Evolutionary conservation across 1,140 invertebrate genomes (phyloP).

Genomic region (Drosophila kepulauana): DNA sequence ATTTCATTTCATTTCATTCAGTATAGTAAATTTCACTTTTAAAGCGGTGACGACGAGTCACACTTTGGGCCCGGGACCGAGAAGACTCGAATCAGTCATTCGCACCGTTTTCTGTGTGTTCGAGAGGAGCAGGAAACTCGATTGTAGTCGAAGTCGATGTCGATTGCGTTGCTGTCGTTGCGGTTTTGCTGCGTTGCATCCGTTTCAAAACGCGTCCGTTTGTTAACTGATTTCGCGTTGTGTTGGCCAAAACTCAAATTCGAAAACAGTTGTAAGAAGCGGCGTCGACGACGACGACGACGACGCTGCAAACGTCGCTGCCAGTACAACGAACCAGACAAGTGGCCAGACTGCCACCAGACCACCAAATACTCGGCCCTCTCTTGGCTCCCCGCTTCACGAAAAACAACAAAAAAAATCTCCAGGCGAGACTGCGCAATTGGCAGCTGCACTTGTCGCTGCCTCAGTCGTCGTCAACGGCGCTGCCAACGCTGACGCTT

Average conservation of each 20-base stretch:
- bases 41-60: conserved; percentile 56
- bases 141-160: not conserved
- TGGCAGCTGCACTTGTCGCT: conserved; percentile 67
- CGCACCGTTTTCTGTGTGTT: conserved; percentile 33
- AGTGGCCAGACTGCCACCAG: conserved; percentile 41
- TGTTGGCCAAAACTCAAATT: conserved; percentile 76
- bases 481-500: conserved; percentile 13
- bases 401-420: not conserved
- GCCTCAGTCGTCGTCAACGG: not conserved
- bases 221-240: conserved; percentile 84
- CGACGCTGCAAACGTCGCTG: conserved; percentile 41
- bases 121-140: conserved; percentile 48
- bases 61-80: conserved; percentile 48
- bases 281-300: conserved; percentile 14
- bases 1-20: conserved; percentile 82
- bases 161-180: not conserved
- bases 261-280: conserved; percentile 73
- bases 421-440: conserved; percentile 34
- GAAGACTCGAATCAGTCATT: conserved; percentile 51
- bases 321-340: conserved; percentile 71
- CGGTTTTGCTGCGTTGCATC: conserved; percentile 52
- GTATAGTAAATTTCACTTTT: conserved; percentile 83
- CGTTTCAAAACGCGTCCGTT: conserved; percentile 83
- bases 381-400: too few relatives aligned
- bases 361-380: not conserved